Base-by-base conservation (phyloP, 2,797 vertebrate genomes). In the Hippocampus kuda region DNA sequence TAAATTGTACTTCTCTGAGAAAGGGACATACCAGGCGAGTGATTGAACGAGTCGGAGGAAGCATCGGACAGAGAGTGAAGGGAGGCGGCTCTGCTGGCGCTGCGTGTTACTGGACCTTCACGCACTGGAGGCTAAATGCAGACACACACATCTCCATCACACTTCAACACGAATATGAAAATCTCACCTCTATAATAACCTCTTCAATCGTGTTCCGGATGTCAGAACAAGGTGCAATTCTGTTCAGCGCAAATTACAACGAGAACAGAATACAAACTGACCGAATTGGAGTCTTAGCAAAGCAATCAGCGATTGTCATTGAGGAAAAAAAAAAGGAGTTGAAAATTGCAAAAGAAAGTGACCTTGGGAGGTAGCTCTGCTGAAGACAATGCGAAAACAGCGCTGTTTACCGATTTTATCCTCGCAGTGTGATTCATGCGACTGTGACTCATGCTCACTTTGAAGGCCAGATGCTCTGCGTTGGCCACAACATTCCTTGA, bases 81-180 rank as follows among this genome's bases (percentile, higher is more conserved):
- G 15, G 91, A 90, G 30, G 91, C 91, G 0, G 92, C 86, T 68
- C 88, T 89, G 2, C 86, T 85, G 67, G 85, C 88, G 12, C 84
- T 88, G 68, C 84, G 89, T 30, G 75, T 90, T 51, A 81, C 63
- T 0, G 86, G 60, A 27, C 64, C 72, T 38, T 72, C 81, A 44
- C 96, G 92, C 62, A 96, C 72, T 0, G 97, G 97, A 73, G 95
- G 94, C 96, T 99, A 85, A 56, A 66, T 75, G 89, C 57, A 79
- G 69, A 78, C 56, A 78, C 72, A 75, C 49, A 51, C 15, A 51
- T 56, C 9, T 38, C 34, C 1, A 38, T 38, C 34, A 38, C 34
- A 38, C 34, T 8, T 38, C 34, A 34, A 34, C 34, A 34, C 34
- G 34, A 34, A 6, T 38, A 38, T 38, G 34, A 38, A 38, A 38